Conservation (phyloP, 2,888 invertebrate species). For the Hetaerina titia region DNA sequence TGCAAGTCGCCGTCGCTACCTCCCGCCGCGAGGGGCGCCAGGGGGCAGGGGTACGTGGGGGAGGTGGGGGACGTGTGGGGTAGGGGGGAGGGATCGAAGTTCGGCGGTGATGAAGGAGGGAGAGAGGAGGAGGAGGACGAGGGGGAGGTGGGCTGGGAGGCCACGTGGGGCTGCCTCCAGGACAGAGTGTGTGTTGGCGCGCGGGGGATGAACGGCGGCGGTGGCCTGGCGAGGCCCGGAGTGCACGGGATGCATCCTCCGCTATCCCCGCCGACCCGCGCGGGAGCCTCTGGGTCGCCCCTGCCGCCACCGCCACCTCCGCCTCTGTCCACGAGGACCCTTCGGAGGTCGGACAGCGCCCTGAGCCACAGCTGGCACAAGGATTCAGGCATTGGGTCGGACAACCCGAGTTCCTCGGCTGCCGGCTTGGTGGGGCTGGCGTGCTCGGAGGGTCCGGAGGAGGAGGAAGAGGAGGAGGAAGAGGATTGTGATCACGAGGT, state of each 20-base stretch:
- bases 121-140: slow-evolving; percentile 33
- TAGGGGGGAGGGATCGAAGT: slow-evolving; percentile 13
- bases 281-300: slow-evolving; percentile 78
- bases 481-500: slow-evolving; percentile 69
- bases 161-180: slow-evolving; percentile 38
- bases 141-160: slow-evolving; percentile 38
- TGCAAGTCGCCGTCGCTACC: neutral
- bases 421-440: slow-evolving; percentile 55
- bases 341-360: slow-evolving; percentile 43
- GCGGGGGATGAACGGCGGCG: slow-evolving; percentile 46
- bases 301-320: slow-evolving; percentile 75
- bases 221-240: slow-evolving; percentile 77
- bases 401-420: slow-evolving; percentile 46
- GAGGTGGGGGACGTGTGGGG: slow-evolving; percentile 49
- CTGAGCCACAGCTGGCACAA: slow-evolving; percentile 61
- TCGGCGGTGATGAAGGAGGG: neutral
- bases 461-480: slow-evolving; percentile 43
- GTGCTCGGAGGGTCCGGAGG: slow-evolving; percentile 36
- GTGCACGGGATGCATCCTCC: slow-evolving; percentile 82
- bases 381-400: slow-evolving; percentile 48
- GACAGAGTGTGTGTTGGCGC: neutral
- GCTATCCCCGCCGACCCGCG: slow-evolving; percentile 79
- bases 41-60: slow-evolving; percentile 68
- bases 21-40: neutral
- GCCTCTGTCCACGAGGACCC: slow-evolving; percentile 67